phyloP scores from a whole-genome alignment of 2,797 vertebrate genomes.

The Gymnocypris eckloni region DNA sequence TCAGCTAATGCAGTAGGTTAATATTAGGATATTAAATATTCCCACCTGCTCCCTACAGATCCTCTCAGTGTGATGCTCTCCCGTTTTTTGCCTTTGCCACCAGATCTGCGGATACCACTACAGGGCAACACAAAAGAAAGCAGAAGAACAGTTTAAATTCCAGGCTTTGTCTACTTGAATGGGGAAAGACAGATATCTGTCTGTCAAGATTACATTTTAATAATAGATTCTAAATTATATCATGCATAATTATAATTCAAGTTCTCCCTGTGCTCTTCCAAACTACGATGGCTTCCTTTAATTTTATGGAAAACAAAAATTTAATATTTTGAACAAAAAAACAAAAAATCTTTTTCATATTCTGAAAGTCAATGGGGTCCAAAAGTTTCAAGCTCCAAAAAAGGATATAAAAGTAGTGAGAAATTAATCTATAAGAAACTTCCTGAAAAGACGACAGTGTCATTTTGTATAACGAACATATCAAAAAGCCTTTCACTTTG shows the following conservation, averaged over 20 bases:
- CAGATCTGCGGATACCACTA: constrained; percentile 90
- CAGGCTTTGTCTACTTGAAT: background rate
- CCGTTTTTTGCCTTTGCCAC: constrained; percentile 83
- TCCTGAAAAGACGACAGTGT: background rate
- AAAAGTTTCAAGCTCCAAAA: background rate
- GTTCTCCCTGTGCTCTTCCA: background rate
- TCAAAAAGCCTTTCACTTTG: background rate
- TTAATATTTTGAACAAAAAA: background rate
- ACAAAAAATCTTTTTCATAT: too few species aligned
- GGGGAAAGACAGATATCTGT: background rate
- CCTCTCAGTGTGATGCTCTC: constrained; percentile 79
- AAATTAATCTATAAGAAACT: background rate
- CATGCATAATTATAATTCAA: background rate
- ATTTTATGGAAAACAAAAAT: background rate
- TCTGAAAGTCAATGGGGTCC: constrained; percentile 6
- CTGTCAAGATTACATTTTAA: background rate
- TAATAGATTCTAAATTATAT: background rate
- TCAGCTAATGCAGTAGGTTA: background rate
- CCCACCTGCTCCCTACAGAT: constrained; percentile 83
- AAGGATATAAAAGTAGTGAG: background rate
- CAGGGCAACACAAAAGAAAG: constrained; percentile 30
- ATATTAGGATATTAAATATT: constrained; percentile 2
- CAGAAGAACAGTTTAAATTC: background rate
- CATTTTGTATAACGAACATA: background rate
- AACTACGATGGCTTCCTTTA: background rate